phyloP scores from a whole-genome alignment of 2,888 invertebrate genomes.

The Eupithecia insigniata region DNA sequence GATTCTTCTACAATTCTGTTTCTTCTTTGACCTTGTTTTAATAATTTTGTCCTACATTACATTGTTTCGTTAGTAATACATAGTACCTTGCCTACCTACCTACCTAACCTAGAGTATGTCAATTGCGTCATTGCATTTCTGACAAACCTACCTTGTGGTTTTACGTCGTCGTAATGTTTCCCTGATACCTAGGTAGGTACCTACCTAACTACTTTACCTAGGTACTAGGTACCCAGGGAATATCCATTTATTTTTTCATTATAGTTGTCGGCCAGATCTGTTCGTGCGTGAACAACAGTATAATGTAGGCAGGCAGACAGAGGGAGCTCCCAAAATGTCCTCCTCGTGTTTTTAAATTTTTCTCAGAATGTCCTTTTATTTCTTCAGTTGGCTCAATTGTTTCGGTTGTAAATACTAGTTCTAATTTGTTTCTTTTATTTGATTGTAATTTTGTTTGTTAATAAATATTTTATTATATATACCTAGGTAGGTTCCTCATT shows the following conservation, averaged over 20 bases:
- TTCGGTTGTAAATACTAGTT: too few species aligned
- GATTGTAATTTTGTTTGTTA: too few species aligned
- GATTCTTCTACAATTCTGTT: not conserved
- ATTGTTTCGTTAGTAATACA: not conserved
- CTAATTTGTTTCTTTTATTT: too few species aligned
- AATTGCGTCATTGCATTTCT: not conserved
- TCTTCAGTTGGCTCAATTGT: too few species aligned
- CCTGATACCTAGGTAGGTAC: not conserved
- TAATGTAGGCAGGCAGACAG: not conserved
- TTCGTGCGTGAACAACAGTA: too few species aligned
- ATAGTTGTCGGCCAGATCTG: not conserved
- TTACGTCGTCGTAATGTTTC: not conserved
- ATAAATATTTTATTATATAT: too few species aligned
- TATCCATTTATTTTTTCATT: not conserved
- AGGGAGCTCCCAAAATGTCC: not conserved
- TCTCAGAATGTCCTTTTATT: not conserved
- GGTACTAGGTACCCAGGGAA: not conserved
- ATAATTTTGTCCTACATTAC: not conserved
- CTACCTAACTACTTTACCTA: not conserved
- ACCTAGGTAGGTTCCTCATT: not conserved
- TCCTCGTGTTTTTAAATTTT: not conserved
- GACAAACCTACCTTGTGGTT: not conserved
- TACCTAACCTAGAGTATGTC: not conserved
- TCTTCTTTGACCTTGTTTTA: not conserved
- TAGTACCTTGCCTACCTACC: too few species aligned